Percentiles rank a stretch among this genome's conserved stretches.
Evolutionary conservation across 2,888 invertebrate species (phyloP).

Genomic region (Tetragnatha montana): DNA sequence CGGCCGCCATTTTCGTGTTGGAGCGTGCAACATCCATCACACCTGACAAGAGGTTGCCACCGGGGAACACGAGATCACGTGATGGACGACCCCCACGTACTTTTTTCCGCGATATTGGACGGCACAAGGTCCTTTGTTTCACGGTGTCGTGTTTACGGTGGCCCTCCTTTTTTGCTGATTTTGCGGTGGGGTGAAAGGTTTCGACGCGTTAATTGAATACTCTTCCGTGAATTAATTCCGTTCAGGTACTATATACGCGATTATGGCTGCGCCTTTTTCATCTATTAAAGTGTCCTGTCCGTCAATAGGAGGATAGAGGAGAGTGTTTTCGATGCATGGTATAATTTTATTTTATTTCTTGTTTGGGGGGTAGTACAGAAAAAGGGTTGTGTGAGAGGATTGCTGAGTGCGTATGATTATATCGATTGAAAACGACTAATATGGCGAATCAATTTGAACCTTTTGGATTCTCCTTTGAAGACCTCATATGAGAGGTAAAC

Average conservation of each 20-base stretch:
- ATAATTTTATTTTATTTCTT: background rate
- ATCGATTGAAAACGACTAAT: no score
- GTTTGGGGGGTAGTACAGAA: background rate
- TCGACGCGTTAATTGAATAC: constrained; percentile 55
- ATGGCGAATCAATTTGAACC: no score
- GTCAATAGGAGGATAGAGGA: background rate
- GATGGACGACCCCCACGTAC: constrained; percentile 61
- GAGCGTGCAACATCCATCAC: constrained; percentile 69
- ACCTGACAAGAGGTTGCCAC: constrained; percentile 47
- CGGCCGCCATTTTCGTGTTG: constrained; percentile 67
- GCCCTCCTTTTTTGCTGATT: background rate
- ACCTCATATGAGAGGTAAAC: no score
- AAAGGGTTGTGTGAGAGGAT: background rate
- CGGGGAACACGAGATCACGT: constrained; percentile 58
- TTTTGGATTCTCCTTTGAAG: no score
- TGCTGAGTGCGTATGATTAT: no score
- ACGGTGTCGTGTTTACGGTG: constrained; percentile 19
- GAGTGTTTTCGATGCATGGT: background rate
- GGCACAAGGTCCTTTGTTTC: constrained; percentile 51
- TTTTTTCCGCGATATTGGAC: constrained; percentile 57
- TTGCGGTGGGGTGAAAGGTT: constrained; percentile 21
- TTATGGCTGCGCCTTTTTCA: constrained; percentile 32
- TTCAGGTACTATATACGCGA: constrained; percentile 26
- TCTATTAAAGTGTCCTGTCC: constrained; percentile 23
- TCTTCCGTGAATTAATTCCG: constrained; percentile 46